Base-by-base conservation (phyloP, 2,113 vertebrate genomes). In the Equus przewalskii region DNA sequence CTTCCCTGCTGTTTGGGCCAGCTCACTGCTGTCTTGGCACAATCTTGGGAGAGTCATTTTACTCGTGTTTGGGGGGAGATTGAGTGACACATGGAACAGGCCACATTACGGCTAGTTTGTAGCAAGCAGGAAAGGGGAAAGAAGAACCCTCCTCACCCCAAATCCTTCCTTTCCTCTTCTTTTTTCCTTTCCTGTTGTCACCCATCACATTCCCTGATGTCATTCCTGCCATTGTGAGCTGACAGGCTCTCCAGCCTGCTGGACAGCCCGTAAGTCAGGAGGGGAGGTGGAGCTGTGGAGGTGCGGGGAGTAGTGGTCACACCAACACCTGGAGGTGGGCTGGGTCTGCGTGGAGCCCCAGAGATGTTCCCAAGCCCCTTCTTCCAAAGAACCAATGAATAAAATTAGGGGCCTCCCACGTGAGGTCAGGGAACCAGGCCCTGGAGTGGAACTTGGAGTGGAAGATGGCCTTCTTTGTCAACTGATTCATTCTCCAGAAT, bases 401-500 rank as follows among this genome's bases (percentile, higher is more conserved):
- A 97, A 96, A 96, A 97, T 97, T 82, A 87, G 95, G 95, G 97
- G 97, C 84, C 96, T 98, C 46, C 96, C 96, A 60, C 92, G 97
- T 78, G 96, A 64, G 83, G 88, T 94, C 94, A 92, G 62, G 83
- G 97, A 97, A 41, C 90, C 56, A 73, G 91, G 78, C 69, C 92
- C 96, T 80, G 98, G 97, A 91, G 87, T 96, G 81, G 94, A 81
- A 24, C 98, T 98, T 7, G 98, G 98, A 65, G 95, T 98, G 64
- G 98, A 98, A 96, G 93, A 96, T 73, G 98, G 98, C 64, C 96
- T 96, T 51, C 98, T 98, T 56, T 97, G 97, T 97, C 98, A 96
- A 92, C 94, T 98, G 67, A 96, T 98, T 89, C 98, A 75, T 93
- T 98, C 98, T 88, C 97, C 97, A 64, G 98, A 98, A 90, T 98